Evolutionary conservation across 2,888 invertebrate species (phyloP).

Genomic region (Cryptus viduatorius): DNA sequence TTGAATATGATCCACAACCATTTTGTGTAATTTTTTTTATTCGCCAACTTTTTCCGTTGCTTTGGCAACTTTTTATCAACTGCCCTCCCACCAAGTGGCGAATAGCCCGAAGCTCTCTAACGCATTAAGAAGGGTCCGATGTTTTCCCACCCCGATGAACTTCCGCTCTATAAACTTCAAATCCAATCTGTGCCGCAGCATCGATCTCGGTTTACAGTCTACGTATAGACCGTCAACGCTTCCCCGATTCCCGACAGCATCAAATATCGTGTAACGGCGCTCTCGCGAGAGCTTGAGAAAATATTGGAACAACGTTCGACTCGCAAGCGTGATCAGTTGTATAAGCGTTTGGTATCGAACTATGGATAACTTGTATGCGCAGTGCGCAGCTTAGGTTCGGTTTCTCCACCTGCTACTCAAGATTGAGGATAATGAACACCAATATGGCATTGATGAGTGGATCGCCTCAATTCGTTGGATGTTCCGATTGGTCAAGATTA

Average conservation of each 20-base stretch:
- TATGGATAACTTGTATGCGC: conserved; percentile 33
- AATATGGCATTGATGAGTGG: not conserved
- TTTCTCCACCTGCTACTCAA: conserved; percentile 13
- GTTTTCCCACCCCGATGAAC: conserved; percentile 69
- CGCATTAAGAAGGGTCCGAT: conserved; percentile 44
- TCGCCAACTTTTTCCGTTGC: not conserved
- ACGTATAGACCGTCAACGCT: conserved; percentile 22
- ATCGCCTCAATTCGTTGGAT: too few species aligned
- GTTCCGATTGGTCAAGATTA: too few species aligned
- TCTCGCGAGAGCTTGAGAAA: conserved; percentile 76
- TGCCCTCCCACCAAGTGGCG: conserved; percentile 4
- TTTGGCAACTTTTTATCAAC: conserved; percentile 22
- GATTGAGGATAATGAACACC: not conserved
- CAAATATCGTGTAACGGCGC: conserved; percentile 9
- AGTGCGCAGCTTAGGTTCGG: not conserved
- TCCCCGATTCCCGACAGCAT: conserved; percentile 11
- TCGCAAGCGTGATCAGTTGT: conserved; percentile 36
- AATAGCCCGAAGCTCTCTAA: conserved; percentile 56
- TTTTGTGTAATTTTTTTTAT: not conserved
- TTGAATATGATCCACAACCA: not conserved
- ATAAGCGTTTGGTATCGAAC: conserved; percentile 4
- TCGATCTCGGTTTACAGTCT: conserved; percentile 68
- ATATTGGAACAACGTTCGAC: conserved; percentile 78
- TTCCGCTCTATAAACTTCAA: conserved; percentile 84
- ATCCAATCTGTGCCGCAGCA: conserved; percentile 83